phyloP scores from a whole-genome alignment of 2,113 vertebrate species.

The Anarhynchus alexandrinus region DNA sequence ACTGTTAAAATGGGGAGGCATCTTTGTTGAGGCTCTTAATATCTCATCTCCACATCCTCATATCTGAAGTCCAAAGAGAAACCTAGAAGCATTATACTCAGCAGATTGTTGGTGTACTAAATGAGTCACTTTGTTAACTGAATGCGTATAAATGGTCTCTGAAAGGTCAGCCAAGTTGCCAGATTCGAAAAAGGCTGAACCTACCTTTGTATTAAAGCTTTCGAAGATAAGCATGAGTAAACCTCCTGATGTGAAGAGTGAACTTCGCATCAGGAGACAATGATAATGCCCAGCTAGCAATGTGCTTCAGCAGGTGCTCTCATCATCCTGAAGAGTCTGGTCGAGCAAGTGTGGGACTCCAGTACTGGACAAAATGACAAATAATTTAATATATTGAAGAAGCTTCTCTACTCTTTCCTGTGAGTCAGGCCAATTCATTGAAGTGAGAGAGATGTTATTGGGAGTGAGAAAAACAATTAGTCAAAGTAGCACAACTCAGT shows the following conservation, averaged over 20 bases:
- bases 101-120: not conserved
- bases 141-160: not conserved
- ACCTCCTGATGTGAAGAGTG: not conserved
- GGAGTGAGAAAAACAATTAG: not conserved
- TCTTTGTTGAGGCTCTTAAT: not conserved
- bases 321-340: not conserved
- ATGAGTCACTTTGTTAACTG: not conserved
- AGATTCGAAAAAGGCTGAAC: not conserved
- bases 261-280: not conserved
- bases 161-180: not conserved
- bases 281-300: not conserved
- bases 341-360: not conserved
- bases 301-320: not conserved
- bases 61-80: not conserved
- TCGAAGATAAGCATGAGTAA: not conserved
- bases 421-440: not conserved
- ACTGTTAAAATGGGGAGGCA: not conserved
- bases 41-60: not conserved
- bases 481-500: not conserved
- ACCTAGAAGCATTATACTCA: not conserved
- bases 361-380: not conserved
- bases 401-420: not conserved
- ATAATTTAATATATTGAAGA: not conserved
- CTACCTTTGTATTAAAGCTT: not conserved
- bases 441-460: not conserved